These are phyloP conservation scores for Aurelia coerulea DNA, from an alignment of 30 jellyfish, hydroid and myxozoan genomes.

Conservation along the genomic window DNA sequence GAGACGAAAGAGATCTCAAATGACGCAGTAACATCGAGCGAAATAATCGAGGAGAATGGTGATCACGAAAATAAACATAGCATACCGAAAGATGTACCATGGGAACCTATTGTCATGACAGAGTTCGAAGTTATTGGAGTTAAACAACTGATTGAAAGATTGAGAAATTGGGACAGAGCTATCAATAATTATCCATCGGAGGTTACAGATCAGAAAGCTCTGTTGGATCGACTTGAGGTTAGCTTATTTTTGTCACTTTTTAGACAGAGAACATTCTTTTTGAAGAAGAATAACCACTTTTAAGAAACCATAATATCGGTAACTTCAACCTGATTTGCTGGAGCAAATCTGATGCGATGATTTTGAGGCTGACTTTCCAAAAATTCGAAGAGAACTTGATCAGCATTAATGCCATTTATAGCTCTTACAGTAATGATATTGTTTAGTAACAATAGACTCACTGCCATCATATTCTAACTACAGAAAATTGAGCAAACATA, in stretches of 20 bases:
- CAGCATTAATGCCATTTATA: no score
- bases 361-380: no score
- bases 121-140: constrained; percentile 81
- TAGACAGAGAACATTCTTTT: no score
- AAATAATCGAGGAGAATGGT: constrained; percentile 11
- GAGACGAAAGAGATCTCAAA: constrained; percentile 22
- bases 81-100: constrained; percentile 31
- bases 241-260: neutral
- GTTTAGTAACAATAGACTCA: no score
- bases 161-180: constrained; percentile 89
- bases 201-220: constrained; percentile 73
- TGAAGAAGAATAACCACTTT: no score
- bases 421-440: no score
- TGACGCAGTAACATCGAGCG: constrained; percentile 7
- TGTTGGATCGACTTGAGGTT: constrained; percentile 87
- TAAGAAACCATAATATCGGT: no score
- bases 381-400: no score
- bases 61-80: constrained; percentile 49
- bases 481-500: no score
- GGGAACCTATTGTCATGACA: constrained; percentile 81
- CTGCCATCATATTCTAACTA: no score
- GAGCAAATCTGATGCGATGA: no score
- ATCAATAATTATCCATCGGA: constrained; percentile 75
- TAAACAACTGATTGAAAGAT: constrained; percentile 66
- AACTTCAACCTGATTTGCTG: no score